Evolutionary conservation across 2,797 vertebrate species (phyloP).

Genomic region (Gallinago stenura): DNA sequence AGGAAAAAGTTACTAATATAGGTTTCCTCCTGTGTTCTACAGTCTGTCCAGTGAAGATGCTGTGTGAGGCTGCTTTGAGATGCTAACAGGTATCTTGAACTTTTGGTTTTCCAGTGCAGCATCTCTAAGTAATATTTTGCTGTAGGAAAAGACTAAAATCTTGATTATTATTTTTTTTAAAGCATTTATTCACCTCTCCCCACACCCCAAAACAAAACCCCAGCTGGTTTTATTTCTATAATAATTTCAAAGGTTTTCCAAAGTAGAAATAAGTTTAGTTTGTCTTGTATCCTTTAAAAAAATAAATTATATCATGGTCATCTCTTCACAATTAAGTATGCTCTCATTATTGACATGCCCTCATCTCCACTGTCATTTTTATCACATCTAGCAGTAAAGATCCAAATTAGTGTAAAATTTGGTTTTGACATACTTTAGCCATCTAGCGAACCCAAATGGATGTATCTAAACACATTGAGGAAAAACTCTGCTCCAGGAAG

Average conservation of each 20-base stretch:
- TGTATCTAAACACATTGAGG: not conserved
- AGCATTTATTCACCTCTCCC: conserved; percentile 34
- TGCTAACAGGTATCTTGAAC: conserved; percentile 75
- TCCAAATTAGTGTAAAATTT: conserved; percentile 36
- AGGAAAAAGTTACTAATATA: conserved; percentile 73
- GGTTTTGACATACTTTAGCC: conserved; percentile 23
- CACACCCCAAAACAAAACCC: conserved; percentile 3
- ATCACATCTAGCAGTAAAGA: not conserved
- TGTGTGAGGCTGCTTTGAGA: conserved; percentile 73
- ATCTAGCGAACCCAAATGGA: not conserved
- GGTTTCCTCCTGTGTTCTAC: conserved; percentile 76
- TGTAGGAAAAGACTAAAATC: conserved; percentile 61
- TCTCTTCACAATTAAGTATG: conserved; percentile 41
- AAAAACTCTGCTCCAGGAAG: not conserved
- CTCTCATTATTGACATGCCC: conserved; percentile 52
- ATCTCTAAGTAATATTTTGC: conserved; percentile 72
- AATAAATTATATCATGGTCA: conserved; percentile 16
- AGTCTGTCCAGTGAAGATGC: conserved; percentile 74
- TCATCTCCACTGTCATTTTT: conserved; percentile 63
- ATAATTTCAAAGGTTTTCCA: conserved; percentile 28
- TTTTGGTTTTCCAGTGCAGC: conserved; percentile 75
- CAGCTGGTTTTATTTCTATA: conserved; percentile 28
- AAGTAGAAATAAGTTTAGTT: conserved; percentile 16
- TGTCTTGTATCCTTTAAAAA: conserved; percentile 21
- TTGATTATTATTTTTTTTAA: not conserved